These are phyloP conservation scores for Limnothrissa miodon DNA, from an alignment of 2,113 vertebrate species.

Conservation along the genomic window DNA sequence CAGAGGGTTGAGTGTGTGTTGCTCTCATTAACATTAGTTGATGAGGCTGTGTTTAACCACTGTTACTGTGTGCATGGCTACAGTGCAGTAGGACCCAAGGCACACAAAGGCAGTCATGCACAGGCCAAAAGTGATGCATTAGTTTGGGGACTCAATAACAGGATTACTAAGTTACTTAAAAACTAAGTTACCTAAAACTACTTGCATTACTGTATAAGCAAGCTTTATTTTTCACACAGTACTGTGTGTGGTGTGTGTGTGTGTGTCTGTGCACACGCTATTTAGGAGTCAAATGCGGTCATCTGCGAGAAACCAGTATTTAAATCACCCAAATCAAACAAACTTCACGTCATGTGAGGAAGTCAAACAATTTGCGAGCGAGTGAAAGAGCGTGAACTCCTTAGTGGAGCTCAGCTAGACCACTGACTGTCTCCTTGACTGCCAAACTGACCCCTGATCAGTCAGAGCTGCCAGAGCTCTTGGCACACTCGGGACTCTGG, in stretches of 20 bases:
- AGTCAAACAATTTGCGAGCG: neutral
- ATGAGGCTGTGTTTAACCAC: neutral
- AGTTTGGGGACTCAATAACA: no score
- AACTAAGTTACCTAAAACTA: no score
- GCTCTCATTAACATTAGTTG: neutral
- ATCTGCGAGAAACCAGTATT: neutral
- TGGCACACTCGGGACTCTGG: neutral
- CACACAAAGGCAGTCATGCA: neutral
- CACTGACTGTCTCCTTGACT: no score
- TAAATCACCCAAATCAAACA: neutral
- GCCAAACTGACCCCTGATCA: no score
- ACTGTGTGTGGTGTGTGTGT: neutral
- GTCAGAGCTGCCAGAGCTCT: neutral
- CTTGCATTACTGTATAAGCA: no score
- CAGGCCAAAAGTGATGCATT: neutral
- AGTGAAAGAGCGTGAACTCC: neutral
- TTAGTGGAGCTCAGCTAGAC: no score
- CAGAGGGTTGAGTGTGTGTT: neutral
- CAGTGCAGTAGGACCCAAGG: neutral
- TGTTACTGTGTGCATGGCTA: neutral
- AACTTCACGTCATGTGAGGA: neutral
- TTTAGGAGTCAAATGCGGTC: neutral
- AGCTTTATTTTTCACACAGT: no score
- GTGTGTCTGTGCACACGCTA: neutral
- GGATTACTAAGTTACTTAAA: no score